These are phyloP conservation scores for Delia radicum DNA, from an alignment of 1,140 invertebrate species.

Conservation along the genomic window DNA sequence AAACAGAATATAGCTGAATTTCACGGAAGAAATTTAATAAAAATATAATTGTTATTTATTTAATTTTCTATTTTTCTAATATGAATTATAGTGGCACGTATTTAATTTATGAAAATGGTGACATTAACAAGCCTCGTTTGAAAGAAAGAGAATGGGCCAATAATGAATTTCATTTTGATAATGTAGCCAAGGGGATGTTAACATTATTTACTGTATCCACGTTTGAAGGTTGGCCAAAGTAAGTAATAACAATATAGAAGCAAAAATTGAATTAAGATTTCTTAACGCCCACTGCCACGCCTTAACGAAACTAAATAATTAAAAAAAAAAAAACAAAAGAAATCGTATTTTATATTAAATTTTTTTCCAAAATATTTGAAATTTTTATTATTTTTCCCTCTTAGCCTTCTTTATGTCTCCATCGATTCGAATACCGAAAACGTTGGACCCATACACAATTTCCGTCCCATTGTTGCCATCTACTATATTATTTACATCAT, in stretches of 20 bases:
- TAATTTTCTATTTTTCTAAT: neutral
- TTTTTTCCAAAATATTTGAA: too few relatives aligned
- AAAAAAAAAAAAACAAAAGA: too few relatives aligned
- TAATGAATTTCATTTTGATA: conserved; percentile 95
- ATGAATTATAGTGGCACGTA: conserved; percentile 74
- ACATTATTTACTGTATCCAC: conserved; percentile 99
- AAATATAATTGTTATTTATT: neutral
- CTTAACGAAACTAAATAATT: too few relatives aligned
- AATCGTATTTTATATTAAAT: too few relatives aligned
- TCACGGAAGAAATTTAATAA: neutral
- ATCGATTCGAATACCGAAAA: conserved; percentile 97
- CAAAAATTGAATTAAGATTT: too few relatives aligned
- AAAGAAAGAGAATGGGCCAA: conserved; percentile 78
- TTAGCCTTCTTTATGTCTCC: conserved; percentile 90
- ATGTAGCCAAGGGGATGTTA: conserved; percentile 96
- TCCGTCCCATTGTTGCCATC: conserved; percentile 93
- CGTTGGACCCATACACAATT: conserved; percentile 95
- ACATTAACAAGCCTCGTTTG: conserved; percentile 76
- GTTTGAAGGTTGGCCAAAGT: conserved; percentile 99
- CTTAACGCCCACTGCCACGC: too few relatives aligned
- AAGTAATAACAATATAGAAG: too few relatives aligned
- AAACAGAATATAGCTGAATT: too few relatives aligned
- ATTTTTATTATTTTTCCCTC: conserved; percentile 41
- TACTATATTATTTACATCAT: conserved; percentile 99
- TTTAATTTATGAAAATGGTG: conserved; percentile 82